phyloP scores from a whole-genome alignment of 2,888 invertebrate genomes.

The Reticulitermes lucifugus region DNA sequence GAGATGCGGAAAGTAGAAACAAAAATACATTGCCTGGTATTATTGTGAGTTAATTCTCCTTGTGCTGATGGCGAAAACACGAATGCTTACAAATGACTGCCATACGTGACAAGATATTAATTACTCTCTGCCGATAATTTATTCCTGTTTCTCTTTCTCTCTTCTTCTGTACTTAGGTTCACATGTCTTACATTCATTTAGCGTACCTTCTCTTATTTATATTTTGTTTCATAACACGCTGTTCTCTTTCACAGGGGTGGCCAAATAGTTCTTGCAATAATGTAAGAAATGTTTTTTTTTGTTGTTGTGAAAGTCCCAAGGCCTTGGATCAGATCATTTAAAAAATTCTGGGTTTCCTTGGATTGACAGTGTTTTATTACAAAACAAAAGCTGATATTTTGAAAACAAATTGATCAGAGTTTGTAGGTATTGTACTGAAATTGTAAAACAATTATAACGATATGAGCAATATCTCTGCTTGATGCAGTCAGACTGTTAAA shows the following conservation, averaged over 20 bases:
- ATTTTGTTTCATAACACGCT: slow-evolving; percentile 22
- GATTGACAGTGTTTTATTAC: too few species aligned
- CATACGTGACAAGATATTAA: slow-evolving; percentile 37
- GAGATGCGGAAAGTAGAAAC: not conserved
- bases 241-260: not conserved
- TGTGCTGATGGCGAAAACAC: slow-evolving; percentile 21
- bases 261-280: not conserved
- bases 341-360: too few species aligned
- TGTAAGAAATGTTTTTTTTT: not conserved
- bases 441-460: too few species aligned
- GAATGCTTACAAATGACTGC: slow-evolving; percentile 30
- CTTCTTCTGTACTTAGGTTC: not conserved
- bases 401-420: too few species aligned
- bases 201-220: not conserved
- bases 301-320: too few species aligned
- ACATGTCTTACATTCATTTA: not conserved
- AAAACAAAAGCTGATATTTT: too few species aligned
- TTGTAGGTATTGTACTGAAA: too few species aligned
- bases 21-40: not conserved
- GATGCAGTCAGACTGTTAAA: too few species aligned
- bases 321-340: too few species aligned
- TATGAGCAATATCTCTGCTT: too few species aligned
- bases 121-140: slow-evolving; percentile 32
- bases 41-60: slow-evolving; percentile 19
- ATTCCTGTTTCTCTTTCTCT: slow-evolving; percentile 18